These are phyloP conservation scores for Pachymerium ferrugineum DNA, from an alignment of 2,888 invertebrate species.

Conservation along the genomic window DNA sequence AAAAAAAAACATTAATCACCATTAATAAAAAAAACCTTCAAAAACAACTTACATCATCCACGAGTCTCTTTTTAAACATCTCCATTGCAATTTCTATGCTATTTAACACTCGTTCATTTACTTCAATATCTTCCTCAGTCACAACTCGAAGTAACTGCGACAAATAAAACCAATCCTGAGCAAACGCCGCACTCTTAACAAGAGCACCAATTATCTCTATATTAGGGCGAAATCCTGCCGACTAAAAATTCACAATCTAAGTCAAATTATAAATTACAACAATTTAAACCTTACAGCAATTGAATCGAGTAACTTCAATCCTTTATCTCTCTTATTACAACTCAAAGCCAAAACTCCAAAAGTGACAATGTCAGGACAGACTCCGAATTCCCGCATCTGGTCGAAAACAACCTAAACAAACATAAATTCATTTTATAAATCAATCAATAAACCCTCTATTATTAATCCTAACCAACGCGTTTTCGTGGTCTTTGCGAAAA, in stretches of 20 bases:
- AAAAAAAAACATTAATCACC: too few relatives aligned
- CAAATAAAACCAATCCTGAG: slow-evolving; percentile 61
- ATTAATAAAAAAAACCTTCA: slow-evolving; percentile 39
- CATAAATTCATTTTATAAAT: background rate
- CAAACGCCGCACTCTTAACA: slow-evolving; percentile 59
- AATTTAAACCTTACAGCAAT: slow-evolving; percentile 58
- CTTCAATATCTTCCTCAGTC: slow-evolving; percentile 57
- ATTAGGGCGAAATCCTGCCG: slow-evolving; percentile 59
- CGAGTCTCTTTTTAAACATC: slow-evolving; percentile 53
- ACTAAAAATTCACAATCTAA: slow-evolving; percentile 36
- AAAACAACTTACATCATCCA: slow-evolving; percentile 49
- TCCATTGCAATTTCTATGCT: slow-evolving; percentile 54
- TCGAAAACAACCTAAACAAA: slow-evolving; percentile 50
- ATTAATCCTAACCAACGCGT: slow-evolving; percentile 57
- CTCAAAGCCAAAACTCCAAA: slow-evolving; percentile 79
- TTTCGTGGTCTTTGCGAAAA: slow-evolving; percentile 61
- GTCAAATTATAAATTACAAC: background rate
- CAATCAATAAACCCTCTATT: background rate
- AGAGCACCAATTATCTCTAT: slow-evolving; percentile 69
- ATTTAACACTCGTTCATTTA: slow-evolving; percentile 58
- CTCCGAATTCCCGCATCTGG: slow-evolving; percentile 50
- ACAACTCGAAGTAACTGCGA: slow-evolving; percentile 63
- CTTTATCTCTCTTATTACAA: slow-evolving; percentile 60
- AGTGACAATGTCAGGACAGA: slow-evolving; percentile 67
- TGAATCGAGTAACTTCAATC: slow-evolving; percentile 60